Evolutionary conservation across 1,140 invertebrate species (phyloP).

Genomic region (Hylaeus anthracinus): DNA sequence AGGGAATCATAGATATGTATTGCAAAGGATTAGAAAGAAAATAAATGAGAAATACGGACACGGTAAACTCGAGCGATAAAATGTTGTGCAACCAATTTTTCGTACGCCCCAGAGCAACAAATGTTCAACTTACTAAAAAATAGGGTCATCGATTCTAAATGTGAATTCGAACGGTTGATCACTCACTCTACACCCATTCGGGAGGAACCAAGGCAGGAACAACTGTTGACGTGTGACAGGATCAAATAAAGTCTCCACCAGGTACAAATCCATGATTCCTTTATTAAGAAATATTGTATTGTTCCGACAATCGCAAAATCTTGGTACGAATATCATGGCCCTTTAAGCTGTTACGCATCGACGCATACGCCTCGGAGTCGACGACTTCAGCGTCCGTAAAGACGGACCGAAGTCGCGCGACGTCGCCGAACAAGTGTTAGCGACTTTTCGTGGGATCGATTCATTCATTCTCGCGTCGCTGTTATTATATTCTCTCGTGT

Average conservation of each 20-base stretch:
- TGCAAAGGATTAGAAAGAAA: no score
- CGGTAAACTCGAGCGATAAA: no score
- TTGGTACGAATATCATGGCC: constrained; percentile 68
- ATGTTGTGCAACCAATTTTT: no score
- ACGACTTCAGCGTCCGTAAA: neutral
- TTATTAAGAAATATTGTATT: constrained; percentile 73
- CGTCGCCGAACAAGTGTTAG: neutral
- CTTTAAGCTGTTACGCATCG: constrained; percentile 60
- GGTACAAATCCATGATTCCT: constrained; percentile 69
- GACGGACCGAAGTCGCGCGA: constrained; percentile 5
- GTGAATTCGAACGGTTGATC: no score
- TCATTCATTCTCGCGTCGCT: neutral
- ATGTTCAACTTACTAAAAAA: no score
- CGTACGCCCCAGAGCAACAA: no score
- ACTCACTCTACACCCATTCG: no score
- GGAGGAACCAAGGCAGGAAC: neutral
- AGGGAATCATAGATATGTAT: no score
- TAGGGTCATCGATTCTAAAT: no score
- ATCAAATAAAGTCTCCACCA: constrained; percentile 11
- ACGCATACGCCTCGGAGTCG: constrained; percentile 22
- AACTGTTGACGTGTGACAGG: neutral
- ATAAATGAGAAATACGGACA: no score
- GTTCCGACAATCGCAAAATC: constrained; percentile 66
- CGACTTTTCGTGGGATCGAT: constrained; percentile 6
- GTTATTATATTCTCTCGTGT: constrained; percentile 7